These are phyloP conservation scores for Mayetiola destructor DNA, from an alignment of 2,888 invertebrate species.

Conservation along the genomic window DNA sequence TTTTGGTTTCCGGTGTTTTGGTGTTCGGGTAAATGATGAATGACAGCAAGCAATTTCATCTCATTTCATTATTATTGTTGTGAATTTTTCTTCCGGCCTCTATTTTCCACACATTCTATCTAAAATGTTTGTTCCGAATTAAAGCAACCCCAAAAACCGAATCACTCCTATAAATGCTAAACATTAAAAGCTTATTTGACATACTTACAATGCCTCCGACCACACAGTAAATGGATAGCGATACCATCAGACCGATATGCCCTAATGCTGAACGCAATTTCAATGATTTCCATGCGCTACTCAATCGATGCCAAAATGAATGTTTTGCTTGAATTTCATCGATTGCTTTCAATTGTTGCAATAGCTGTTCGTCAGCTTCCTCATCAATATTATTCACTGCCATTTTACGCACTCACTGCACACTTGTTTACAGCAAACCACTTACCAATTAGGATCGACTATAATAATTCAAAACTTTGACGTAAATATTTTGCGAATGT, in stretches of 20 bases:
- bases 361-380: slow-evolving; percentile 32
- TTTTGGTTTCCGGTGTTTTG: too few relatives aligned
- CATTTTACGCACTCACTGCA: background rate
- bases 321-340: slow-evolving; percentile 25
- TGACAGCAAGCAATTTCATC: too few relatives aligned
- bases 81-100: too few relatives aligned
- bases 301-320: slow-evolving; percentile 5
- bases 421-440: background rate
- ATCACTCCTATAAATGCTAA: too few relatives aligned
- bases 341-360: slow-evolving; percentile 32
- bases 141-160: too few relatives aligned
- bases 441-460: background rate
- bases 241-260: slow-evolving; percentile 58
- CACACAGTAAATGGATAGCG: slow-evolving; percentile 62
- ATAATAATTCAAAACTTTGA: background rate
- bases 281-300: slow-evolving; percentile 38
- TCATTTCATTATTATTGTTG: too few relatives aligned
- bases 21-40: too few relatives aligned
- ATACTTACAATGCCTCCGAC: slow-evolving; percentile 63
- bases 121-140: too few relatives aligned
- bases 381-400: slow-evolving; percentile 23
- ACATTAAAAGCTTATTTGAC: background rate
- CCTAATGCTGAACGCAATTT: slow-evolving; percentile 52
- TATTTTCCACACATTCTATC: too few relatives aligned
- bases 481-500: background rate